Conservation (phyloP, 2,888 invertebrate genomes). For the Metellina segmentata region DNA sequence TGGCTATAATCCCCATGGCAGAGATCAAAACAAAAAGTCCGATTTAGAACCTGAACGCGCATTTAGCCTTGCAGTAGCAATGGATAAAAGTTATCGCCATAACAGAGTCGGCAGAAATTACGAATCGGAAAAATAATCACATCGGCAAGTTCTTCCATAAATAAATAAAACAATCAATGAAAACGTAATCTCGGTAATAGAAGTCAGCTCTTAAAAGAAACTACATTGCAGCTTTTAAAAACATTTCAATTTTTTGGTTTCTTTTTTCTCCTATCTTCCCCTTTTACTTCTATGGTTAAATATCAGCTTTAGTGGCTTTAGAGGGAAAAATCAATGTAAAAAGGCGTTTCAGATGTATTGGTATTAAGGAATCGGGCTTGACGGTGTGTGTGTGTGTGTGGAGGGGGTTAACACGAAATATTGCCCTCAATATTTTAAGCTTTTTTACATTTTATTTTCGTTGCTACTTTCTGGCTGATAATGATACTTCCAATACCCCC, state of each 20-base stretch:
- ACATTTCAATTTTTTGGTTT: conserved; percentile 48
- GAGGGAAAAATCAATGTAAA: conserved; percentile 35
- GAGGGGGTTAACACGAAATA: conserved; percentile 69
- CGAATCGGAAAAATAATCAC: conserved; percentile 54
- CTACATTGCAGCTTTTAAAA: conserved; percentile 51
- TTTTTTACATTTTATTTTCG: conserved; percentile 42
- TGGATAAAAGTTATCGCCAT: background rate
- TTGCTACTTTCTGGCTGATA: conserved; percentile 23
- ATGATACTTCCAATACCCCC: conserved; percentile 57
- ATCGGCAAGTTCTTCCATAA: conserved; percentile 6
- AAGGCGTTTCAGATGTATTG: conserved; percentile 51
- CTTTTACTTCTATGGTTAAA: conserved; percentile 17
- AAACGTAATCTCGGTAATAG: conserved; percentile 57
- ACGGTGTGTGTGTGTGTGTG: too few relatives aligned
- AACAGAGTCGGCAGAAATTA: conserved; percentile 9
- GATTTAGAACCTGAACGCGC: conserved; percentile 8
- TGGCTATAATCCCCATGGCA: background rate
- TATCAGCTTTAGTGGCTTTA: conserved; percentile 59
- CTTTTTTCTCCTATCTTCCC: background rate
- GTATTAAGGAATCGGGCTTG: conserved; percentile 60
- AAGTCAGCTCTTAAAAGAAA: conserved; percentile 17
- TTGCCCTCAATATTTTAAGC: conserved; percentile 65
- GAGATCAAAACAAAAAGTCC: background rate
- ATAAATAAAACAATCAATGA: conserved; percentile 61
- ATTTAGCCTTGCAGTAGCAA: background rate